Percentiles rank a stretch among this genome's conserved stretches.
phyloP scores from a whole-genome alignment of 2,113 vertebrate genomes.

The Myrmophylax atrothorax region DNA sequence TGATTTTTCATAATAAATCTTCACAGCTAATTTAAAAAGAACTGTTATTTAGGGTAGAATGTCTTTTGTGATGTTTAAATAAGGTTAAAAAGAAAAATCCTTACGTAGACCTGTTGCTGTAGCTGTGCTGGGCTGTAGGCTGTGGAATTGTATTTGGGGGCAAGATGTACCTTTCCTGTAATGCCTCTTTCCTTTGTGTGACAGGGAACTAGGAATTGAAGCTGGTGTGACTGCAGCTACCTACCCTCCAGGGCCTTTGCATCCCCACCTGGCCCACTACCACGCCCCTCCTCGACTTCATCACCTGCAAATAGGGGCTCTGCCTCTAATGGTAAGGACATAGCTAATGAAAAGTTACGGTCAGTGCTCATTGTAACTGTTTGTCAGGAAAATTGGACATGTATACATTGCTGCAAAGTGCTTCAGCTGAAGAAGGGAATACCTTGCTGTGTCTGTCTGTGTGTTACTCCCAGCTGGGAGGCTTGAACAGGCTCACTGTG shows the following conservation, averaged over 20 bases:
- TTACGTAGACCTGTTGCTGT: fast-evolving
- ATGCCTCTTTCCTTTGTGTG: conserved; percentile 4
- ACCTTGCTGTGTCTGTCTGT: background rate
- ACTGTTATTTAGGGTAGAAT: background rate
- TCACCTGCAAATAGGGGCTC: conserved; percentile 89
- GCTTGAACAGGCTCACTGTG: background rate
- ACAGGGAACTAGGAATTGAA: conserved; percentile 97
- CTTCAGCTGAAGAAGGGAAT: background rate
- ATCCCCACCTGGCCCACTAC: conserved; percentile 95
- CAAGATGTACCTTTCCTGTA: background rate
- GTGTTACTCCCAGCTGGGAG: background rate
- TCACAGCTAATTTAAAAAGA: background rate
- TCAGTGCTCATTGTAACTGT: background rate
- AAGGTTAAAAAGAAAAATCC: background rate
- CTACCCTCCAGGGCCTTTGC: conserved; percentile 91
- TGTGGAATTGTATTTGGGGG: background rate
- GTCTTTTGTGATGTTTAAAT: background rate
- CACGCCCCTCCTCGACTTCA: conserved; percentile 95
- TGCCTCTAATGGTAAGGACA: conserved; percentile 91
- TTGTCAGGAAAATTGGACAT: background rate
- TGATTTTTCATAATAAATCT: background rate
- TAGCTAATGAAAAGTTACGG: background rate
- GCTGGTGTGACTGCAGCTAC: conserved; percentile 92
- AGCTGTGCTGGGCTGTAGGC: background rate
- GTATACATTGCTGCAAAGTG: background rate